Percentiles rank a stretch among this genome's conserved stretches.
These are phyloP conservation scores for Oceanodroma leucorhoa DNA, from an alignment of 2,797 vertebrate genomes.

Conservation along the genomic window DNA sequence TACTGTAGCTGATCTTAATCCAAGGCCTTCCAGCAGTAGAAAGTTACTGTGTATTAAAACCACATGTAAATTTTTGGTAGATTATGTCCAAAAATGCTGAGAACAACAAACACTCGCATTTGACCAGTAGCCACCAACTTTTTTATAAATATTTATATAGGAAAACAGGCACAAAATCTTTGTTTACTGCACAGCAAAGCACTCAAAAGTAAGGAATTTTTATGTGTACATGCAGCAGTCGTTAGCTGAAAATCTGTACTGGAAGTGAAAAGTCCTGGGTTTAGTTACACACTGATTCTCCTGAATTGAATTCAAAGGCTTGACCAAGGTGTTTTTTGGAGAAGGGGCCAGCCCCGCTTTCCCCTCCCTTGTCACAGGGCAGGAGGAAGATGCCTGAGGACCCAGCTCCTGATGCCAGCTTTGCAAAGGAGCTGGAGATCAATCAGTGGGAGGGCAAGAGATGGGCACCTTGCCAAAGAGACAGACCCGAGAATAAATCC, in stretches of 20 bases:
- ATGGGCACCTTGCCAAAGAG: not conserved
- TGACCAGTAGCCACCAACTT: constrained; percentile 25
- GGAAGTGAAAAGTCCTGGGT: not conserved
- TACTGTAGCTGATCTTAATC: not conserved
- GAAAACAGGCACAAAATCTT: constrained; percentile 12
- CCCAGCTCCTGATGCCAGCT: not conserved
- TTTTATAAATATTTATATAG: constrained; percentile 34
- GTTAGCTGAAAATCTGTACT: not conserved
- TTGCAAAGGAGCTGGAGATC: not conserved
- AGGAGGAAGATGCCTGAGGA: not conserved
- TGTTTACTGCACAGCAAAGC: not conserved
- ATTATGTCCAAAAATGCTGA: constrained; percentile 12
- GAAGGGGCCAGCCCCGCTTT: not conserved
- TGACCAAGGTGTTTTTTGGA: not conserved
- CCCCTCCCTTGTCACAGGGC: not conserved
- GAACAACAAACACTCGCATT: constrained; percentile 29
- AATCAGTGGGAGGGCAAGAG: not conserved
- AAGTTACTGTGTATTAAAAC: constrained; percentile 42
- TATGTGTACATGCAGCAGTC: not conserved
- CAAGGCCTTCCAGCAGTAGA: constrained; percentile 29
- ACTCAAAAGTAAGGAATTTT: not conserved
- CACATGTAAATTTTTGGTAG: constrained; percentile 22
- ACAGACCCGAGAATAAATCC: not conserved
- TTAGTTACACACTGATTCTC: not conserved
- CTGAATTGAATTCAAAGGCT: not conserved